phyloP scores from a whole-genome alignment of 2,113 vertebrate genomes.

The Gavialis gangeticus region DNA sequence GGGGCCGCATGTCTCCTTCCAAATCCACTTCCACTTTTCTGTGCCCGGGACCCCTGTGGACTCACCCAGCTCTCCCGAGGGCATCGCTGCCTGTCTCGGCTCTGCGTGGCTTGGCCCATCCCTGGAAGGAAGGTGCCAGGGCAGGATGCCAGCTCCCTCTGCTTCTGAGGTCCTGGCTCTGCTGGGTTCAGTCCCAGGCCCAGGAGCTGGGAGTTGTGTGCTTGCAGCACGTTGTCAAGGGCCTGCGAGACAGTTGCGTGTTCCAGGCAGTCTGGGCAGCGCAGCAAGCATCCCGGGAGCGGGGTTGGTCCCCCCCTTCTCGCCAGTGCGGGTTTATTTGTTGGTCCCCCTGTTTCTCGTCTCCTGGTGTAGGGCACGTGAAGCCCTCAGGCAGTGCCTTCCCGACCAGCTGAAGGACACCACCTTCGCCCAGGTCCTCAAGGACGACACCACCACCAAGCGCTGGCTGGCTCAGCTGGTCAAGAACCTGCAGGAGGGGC shows the following conservation, averaged over 20 bases:
- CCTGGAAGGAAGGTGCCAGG: background rate
- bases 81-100: background rate
- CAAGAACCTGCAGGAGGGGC: constrained; percentile 98
- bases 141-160: background rate
- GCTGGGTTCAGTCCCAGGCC: background rate
- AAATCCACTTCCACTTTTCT: background rate
- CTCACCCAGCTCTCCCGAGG: too few species aligned
- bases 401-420: constrained; percentile 99
- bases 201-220: too few species aligned
- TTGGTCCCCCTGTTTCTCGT: constrained; percentile 78
- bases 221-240: too few species aligned
- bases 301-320: constrained; percentile 55
- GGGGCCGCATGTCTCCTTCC: rapidly evolving
- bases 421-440: constrained; percentile 97
- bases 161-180: background rate
- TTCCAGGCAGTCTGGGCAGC: too few species aligned
- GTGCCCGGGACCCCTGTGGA: background rate
- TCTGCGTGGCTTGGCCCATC: rapidly evolving
- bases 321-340: constrained; percentile 81
- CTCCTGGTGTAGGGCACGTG: constrained; percentile 91
- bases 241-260: too few species aligned
- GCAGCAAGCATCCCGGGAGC: background rate
- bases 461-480: constrained; percentile 98
- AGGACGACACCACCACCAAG: constrained; percentile 99
- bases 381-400: constrained; percentile 97